A percentile compares a stretch with the other conserved stretches of the same genome.
These are phyloP conservation scores for Dolichoris vasculosae DNA, from an alignment of 1,140 invertebrate genomes.

Conservation along the genomic window DNA sequence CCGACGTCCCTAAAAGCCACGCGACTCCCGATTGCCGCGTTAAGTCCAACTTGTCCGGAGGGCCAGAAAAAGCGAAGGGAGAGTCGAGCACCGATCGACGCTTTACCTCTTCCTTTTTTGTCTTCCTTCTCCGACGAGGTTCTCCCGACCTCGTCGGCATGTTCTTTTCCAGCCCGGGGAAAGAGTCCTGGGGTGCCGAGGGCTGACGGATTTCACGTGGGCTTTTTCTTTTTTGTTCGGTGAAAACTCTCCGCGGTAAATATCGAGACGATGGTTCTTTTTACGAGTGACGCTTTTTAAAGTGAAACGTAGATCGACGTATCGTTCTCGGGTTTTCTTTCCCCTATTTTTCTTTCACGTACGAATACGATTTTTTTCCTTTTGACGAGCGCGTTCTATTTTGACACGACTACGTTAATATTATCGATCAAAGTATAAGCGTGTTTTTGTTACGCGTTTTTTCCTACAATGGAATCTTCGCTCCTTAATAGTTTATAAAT, in stretches of 20 bases:
- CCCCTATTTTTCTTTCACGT: not conserved
- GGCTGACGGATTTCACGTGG: constrained; percentile 7
- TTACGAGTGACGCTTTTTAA: constrained; percentile 18
- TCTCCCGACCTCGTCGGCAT: not conserved
- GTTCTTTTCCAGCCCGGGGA: not conserved
- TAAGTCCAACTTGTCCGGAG: not conserved
- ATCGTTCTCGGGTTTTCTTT: not conserved
- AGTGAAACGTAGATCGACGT: constrained; percentile 7
- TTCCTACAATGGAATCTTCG: not conserved
- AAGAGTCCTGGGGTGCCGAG: not conserved
- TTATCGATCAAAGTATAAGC: not conserved
- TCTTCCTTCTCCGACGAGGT: not conserved
- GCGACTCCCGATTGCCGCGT: constrained; percentile 14
- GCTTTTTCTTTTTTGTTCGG: constrained; percentile 1
- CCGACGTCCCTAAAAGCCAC: not conserved
- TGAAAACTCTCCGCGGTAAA: constrained; percentile 4
- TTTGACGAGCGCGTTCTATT: not conserved
- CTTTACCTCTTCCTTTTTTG: constrained; percentile 23
- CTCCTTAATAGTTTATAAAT: not conserved
- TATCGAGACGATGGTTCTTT: not conserved
- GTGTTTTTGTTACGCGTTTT: not conserved
- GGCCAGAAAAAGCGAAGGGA: not conserved
- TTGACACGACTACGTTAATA: not conserved
- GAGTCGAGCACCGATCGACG: not conserved
- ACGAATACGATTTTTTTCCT: constrained; percentile 9